Conservation (phyloP, 2,797 vertebrate species). For the Ctenopoma multispine region DNA sequence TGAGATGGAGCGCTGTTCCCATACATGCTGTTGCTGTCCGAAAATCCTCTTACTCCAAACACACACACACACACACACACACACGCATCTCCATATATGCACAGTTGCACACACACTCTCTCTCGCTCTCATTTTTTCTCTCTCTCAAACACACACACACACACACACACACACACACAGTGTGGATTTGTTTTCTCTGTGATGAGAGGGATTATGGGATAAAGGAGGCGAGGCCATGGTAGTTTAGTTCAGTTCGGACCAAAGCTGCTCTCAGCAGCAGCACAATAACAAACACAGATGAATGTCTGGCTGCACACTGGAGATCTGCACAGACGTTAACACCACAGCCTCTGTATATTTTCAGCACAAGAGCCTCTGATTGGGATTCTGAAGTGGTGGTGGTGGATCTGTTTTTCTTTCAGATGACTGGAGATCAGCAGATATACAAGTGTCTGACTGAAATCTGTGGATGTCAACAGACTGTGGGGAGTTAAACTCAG, state of each 20-base stretch:
- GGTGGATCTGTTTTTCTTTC: slow-evolving; percentile 46
- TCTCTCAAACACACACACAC: not conserved
- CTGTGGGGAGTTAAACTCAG: slow-evolving; percentile 5
- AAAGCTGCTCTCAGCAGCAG: slow-evolving; percentile 71
- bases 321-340: slow-evolving; percentile 43
- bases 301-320: slow-evolving; percentile 59
- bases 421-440: slow-evolving; percentile 41
- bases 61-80: slow-evolving; percentile 25
- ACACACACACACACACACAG: slow-evolving; percentile 52
- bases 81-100: slow-evolving; percentile 13
- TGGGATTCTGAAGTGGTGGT: slow-evolving; percentile 52
- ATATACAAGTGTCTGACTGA: slow-evolving; percentile 17
- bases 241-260: slow-evolving; percentile 79
- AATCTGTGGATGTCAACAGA: slow-evolving; percentile 30
- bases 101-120: slow-evolving; percentile 25
- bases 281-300: slow-evolving; percentile 74
- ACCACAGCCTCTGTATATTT: slow-evolving; percentile 10
- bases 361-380: slow-evolving; percentile 49
- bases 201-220: slow-evolving; percentile 87
- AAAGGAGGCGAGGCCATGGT: slow-evolving; percentile 73
- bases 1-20: slow-evolving; percentile 41
- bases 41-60: slow-evolving; percentile 79
- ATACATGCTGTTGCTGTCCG: slow-evolving; percentile 40
- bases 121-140: slow-evolving; percentile 22
- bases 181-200: slow-evolving; percentile 85